These are phyloP conservation scores for Apostichopus japonicus DNA, from an alignment of 35 echinoderm and acorn worm species.

Conservation along the genomic window DNA sequence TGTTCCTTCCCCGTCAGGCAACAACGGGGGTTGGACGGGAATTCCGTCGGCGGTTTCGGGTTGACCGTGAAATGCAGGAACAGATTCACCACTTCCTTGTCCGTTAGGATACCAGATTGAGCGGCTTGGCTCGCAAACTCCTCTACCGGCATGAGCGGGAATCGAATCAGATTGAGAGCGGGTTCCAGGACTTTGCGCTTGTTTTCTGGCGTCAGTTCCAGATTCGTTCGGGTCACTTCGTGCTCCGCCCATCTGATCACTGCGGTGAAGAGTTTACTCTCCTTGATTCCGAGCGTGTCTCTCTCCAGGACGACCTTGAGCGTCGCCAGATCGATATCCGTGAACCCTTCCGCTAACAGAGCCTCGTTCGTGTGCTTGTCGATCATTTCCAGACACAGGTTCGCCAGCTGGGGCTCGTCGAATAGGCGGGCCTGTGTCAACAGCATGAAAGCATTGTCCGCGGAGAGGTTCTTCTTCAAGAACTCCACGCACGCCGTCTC, in stretches of 20 bases:
- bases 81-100: constrained; percentile 94
- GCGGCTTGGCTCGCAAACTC: constrained; percentile 94
- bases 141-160: constrained; percentile 98
- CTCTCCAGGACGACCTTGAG: constrained; percentile 88
- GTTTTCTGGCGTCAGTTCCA: constrained; percentile 82
- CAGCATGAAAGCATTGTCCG: constrained; percentile 97
- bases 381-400: constrained; percentile 93
- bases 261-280: constrained; percentile 92
- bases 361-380: constrained; percentile 95
- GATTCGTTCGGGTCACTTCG: constrained; percentile 73
- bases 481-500: constrained; percentile 98
- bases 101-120: constrained; percentile 89
- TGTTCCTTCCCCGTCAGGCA: constrained; percentile 99
- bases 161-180: constrained; percentile 88
- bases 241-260: constrained; percentile 88
- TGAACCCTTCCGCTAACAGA: constrained; percentile 90
- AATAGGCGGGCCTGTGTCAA: constrained; percentile 93
- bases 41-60: constrained; percentile 91
- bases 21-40: constrained; percentile 91
- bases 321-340: constrained; percentile 93
- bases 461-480: constrained; percentile 88
- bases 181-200: constrained; percentile 79
- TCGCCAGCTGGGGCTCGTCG: constrained; percentile 97
- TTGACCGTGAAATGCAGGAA: constrained; percentile 99
- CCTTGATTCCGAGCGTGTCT: constrained; percentile 92